These are phyloP conservation scores for Coelinius sp. DNA, from an alignment of 2,888 invertebrate genomes.

Conservation along the genomic window DNA sequence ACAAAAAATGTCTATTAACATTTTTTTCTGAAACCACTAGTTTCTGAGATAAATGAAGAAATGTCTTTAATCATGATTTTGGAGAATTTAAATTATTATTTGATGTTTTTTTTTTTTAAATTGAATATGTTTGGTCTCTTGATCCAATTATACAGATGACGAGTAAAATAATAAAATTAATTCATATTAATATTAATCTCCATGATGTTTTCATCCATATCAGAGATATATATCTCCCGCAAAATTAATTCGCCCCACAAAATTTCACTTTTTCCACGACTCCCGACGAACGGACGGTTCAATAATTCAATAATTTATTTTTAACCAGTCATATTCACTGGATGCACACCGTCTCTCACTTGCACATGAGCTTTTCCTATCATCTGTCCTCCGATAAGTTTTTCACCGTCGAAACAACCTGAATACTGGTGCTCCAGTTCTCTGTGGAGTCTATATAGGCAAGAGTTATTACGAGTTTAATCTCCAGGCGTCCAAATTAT, in stretches of 20 bases:
- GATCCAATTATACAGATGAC: background rate
- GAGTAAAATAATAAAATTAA: background rate
- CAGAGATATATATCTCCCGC: background rate
- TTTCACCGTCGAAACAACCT: background rate
- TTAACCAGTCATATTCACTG: background rate
- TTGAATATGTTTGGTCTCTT: no score
- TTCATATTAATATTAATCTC: background rate
- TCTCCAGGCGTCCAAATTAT: background rate
- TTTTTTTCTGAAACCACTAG: no score
- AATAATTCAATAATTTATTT: constrained; percentile 31
- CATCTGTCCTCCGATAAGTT: background rate
- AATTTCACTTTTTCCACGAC: constrained; percentile 13
- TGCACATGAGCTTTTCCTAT: background rate
- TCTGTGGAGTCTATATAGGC: background rate
- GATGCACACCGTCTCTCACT: background rate
- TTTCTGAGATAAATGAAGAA: no score
- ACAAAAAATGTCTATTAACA: no score
- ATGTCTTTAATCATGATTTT: no score
- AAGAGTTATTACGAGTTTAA: background rate
- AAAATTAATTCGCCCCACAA: background rate
- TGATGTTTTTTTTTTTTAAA: no score
- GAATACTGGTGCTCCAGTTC: background rate
- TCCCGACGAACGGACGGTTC: background rate
- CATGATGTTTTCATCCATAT: background rate
- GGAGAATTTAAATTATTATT: no score